Base-by-base conservation (phyloP, 1,140 invertebrate genomes). In the Drosophila ercepeae region DNA sequence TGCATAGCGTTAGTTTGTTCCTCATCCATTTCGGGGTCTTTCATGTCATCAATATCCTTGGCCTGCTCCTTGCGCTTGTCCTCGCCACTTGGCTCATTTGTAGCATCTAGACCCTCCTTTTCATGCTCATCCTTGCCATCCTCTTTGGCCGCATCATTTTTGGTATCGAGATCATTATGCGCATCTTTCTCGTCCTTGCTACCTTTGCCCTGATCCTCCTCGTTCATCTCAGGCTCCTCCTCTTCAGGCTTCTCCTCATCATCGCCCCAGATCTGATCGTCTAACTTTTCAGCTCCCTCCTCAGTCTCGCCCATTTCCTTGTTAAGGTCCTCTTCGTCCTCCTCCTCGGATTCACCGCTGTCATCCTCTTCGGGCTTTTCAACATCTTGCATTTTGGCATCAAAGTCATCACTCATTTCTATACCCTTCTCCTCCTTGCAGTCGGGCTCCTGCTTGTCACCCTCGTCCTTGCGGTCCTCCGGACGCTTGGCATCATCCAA, bases 281-380 rank as follows among this genome's bases (percentile, higher is more conserved):
- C 95, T 9, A 96, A 72, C 91, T 96, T 95, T 48, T 98, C 97
- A 23, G 95, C 95, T 6, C 94, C 95, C 64, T 96, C 94, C 78
- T 96, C 96, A 4, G 96, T 96, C 60, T 99, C 96, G n/a, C 97
- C 98, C 97, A 99, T 98, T 93, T 99, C 94, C 90, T 98, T 98
- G 61, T 99, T 97, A 1, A 95, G 92, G 3, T 32, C 29, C 71
- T 98, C 95, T 9, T 96, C 36, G 6, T 41, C 94, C 44, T 96
- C 93, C 1, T 95, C 93, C 51, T 95, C 93, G n/a, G 94, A 93
- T 63, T 94, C 93, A 1, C 94, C 92, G 23, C 93, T 92, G 41
- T 95, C 92, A 53, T 95, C 93, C 9, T 94, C 94, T 29, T 95
- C 92, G 50, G 92, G 92, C 49, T 95, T 93, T 13, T 98, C 96